Evolutionary conservation across 2,797 vertebrate species (phyloP), one percentile per base, ranked within the genome.

Genomic region (Emys orbicularis): DNA sequence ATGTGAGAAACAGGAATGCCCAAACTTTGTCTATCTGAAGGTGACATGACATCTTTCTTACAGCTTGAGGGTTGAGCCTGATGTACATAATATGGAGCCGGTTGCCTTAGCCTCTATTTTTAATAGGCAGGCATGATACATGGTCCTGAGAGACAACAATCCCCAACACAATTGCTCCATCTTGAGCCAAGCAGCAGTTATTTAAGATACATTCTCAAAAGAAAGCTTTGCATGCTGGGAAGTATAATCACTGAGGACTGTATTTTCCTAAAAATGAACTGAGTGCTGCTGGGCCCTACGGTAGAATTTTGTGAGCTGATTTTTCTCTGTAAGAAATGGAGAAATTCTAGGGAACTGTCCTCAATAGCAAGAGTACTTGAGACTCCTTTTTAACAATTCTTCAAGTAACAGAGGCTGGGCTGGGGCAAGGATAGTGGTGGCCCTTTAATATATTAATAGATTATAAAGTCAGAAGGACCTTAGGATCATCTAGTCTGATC

Each of bases 41-140:
- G 91, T 96, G 54, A 57, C 25, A 13, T 95, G 83, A 90, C 81
- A 94, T 53, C 52, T 89, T 79, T 90, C 59, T 11, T 89, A n/a
- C 3, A 90, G 31, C 80, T 88, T 84, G 72, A 74, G 37, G 4
- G 81, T 83, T 94, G 81, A 96, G 89, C 12, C 44, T 72, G 54
- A 79, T 83, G 77, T 6, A 13, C 6, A 23, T 52, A 5, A 77
- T 77, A 77, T 47, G 74, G 79, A 83, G 47, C 88, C 83, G 81
- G 12, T 57, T 92, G 29, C 2, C 79, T 34, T 41, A 84, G 57
- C 57, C 13, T 94, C 92, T 0, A 4, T 68, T 91, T 85, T 86
- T 49, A 90, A 82, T 10, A 80, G 1, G 16, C 1, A 49, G 65
- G 79, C 59, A 41, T 79, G 8, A 84, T 95, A 7, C 80, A 89